phyloP scores from a whole-genome alignment of 2,113 vertebrate genomes.

The Hyla sarda region DNA sequence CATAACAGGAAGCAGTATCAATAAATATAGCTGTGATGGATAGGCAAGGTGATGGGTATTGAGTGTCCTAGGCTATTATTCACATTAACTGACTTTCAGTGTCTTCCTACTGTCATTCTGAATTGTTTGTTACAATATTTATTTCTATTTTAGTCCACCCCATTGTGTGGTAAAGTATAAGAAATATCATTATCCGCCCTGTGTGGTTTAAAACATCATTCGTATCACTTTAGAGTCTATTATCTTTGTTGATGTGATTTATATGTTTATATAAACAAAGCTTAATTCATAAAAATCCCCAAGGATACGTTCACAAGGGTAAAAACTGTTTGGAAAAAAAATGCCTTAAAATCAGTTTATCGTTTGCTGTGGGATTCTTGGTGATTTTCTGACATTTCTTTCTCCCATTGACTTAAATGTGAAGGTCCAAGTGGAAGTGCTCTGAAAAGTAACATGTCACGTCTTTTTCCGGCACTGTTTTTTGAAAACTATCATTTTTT shows the following conservation, averaged over 20 bases:
- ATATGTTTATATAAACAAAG: neutral
- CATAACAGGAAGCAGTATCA: constrained; percentile 49
- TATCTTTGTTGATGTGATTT: neutral
- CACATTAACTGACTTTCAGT: constrained; percentile 20
- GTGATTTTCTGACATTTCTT: too few species aligned
- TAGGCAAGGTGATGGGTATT: constrained; percentile 41
- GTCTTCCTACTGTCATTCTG: constrained; percentile 10
- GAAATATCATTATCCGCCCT: neutral
- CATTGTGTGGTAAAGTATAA: neutral
- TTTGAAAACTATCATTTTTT: too few species aligned
- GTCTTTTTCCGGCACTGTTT: too few species aligned
- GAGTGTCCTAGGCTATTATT: constrained; percentile 44
- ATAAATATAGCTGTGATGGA: constrained; percentile 49
- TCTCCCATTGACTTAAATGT: too few species aligned
- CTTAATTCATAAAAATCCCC: neutral
- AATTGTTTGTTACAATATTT: constrained; percentile 10
- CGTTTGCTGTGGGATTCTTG: too few species aligned
- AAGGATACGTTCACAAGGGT: too few species aligned
- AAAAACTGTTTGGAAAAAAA: too few species aligned
- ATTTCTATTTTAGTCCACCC: neutral
- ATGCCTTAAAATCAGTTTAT: too few species aligned
- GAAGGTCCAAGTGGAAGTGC: too few species aligned
- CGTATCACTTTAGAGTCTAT: neutral
- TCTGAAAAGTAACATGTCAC: too few species aligned
- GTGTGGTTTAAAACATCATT: neutral